These are phyloP conservation scores for Halictus quadricinctus DNA, from an alignment of 2,888 invertebrate genomes.

Conservation along the genomic window DNA sequence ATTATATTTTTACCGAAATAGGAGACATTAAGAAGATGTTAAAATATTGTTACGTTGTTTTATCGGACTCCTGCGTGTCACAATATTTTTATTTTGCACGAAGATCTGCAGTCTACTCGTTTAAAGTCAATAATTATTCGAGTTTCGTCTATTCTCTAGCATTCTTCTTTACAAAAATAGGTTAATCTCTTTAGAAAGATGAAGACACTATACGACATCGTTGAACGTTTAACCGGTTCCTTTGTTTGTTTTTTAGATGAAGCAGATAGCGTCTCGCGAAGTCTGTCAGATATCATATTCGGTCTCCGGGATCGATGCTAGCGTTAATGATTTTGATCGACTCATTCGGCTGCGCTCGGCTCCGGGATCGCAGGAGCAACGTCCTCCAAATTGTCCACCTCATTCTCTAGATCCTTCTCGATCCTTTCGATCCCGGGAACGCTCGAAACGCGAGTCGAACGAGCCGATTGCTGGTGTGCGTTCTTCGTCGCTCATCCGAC, in stretches of 20 bases:
- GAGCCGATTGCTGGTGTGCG: constrained; percentile 45
- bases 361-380: constrained; percentile 25
- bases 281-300: constrained; percentile 59
- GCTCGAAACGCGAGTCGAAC: constrained; percentile 33
- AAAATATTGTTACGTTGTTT: too few relatives aligned
- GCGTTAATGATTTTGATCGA: constrained; percentile 54
- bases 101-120: too few relatives aligned
- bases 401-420: not conserved
- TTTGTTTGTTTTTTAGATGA: not conserved
- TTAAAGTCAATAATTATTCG: too few relatives aligned
- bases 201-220: not conserved
- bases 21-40: too few relatives aligned
- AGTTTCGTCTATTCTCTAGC: too few relatives aligned
- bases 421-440: constrained; percentile 28
- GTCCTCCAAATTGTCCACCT: not conserved
- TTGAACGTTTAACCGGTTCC: not conserved
- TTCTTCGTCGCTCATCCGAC: constrained; percentile 55
- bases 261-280: constrained; percentile 26
- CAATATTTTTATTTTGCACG: too few relatives aligned
- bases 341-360: constrained; percentile 46
- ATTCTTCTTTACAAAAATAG: too few relatives aligned
- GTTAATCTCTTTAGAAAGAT: too few relatives aligned
- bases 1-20: too few relatives aligned
- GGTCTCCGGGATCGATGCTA: constrained; percentile 61
- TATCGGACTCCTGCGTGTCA: too few relatives aligned